Conservation (phyloP, 2,797 vertebrate species). For the Pelobates cultripes region DNA sequence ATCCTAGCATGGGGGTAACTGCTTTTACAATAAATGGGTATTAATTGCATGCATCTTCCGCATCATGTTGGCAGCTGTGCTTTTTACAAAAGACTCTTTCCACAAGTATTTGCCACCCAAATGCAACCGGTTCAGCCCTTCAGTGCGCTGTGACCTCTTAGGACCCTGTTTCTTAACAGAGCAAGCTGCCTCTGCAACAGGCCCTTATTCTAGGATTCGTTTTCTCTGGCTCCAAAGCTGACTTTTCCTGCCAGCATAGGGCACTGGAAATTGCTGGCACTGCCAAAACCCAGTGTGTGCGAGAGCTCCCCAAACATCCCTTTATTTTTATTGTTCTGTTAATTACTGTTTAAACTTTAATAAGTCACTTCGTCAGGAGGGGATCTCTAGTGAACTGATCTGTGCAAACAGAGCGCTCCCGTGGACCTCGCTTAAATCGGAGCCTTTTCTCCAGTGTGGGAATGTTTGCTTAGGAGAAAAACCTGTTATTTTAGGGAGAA, state of each 20-base stretch:
- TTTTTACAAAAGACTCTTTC: neutral
- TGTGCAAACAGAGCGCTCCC: slow-evolving; percentile 78
- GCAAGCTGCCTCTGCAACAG: slow-evolving; percentile 39
- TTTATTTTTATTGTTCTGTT: slow-evolving; percentile 87
- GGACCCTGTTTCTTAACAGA: slow-evolving; percentile 38
- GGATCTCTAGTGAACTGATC: slow-evolving; percentile 79
- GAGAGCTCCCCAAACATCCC: slow-evolving; percentile 83
- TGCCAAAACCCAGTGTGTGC: slow-evolving; percentile 80
- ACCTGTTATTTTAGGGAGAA: slow-evolving; percentile 93
- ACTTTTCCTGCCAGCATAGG: slow-evolving; percentile 77
- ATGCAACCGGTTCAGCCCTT: neutral
- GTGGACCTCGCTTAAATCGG: slow-evolving; percentile 79
- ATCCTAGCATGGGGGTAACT: no score
- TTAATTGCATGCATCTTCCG: no score
- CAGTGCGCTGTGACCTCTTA: slow-evolving; percentile 26
- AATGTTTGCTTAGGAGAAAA: slow-evolving; percentile 97
- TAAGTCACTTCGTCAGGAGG: slow-evolving; percentile 84
- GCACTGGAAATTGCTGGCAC: slow-evolving; percentile 81
- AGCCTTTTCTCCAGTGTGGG: slow-evolving; percentile 88
- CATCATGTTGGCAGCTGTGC: neutral
- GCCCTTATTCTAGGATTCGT: slow-evolving; percentile 30
- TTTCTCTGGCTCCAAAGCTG: slow-evolving; percentile 60
- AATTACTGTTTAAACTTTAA: slow-evolving; percentile 90
- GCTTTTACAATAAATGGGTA: no score
- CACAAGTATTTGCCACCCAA: neutral